phyloP scores from a whole-genome alignment of 2,888 invertebrate genomes.

The Zygogramma bicolorata region DNA sequence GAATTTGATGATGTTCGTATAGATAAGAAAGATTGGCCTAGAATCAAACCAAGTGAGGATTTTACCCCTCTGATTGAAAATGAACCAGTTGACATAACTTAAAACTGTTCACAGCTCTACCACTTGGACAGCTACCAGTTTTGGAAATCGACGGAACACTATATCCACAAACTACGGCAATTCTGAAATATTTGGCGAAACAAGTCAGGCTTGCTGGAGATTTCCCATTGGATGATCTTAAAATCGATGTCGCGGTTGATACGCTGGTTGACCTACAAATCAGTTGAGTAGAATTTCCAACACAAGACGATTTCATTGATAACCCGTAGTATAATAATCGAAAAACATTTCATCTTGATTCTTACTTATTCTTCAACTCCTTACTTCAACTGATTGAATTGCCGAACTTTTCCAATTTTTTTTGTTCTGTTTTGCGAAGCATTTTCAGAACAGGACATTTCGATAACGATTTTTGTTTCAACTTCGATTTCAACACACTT shows the following conservation, averaged over 20 bases:
- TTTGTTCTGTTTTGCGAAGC: too few relatives aligned
- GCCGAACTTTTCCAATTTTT: too few relatives aligned
- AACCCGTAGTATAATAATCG: neutral
- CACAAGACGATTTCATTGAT: neutral
- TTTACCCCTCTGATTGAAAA: neutral
- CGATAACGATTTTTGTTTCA: too few relatives aligned
- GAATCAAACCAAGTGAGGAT: conserved; percentile 35
- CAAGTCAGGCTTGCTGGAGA: conserved; percentile 70
- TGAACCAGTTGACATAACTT: neutral
- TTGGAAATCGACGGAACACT: conserved; percentile 73
- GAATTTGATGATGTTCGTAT: conserved; percentile 34
- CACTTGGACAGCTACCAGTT: conserved; percentile 74
- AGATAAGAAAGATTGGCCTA: conserved; percentile 29
- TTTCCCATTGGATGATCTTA: conserved; percentile 68
- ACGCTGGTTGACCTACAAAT: conserved; percentile 17
- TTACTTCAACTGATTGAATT: too few relatives aligned
- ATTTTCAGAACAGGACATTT: too few relatives aligned
- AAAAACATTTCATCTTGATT: neutral
- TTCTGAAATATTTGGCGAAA: conserved; percentile 73
- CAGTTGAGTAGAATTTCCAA: conserved; percentile 12
- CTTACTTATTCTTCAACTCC: too few relatives aligned
- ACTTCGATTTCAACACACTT: too few relatives aligned
- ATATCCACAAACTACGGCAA: conserved; percentile 72
- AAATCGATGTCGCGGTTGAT: conserved; percentile 22
- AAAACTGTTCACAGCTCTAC: too few relatives aligned